phyloP scores from a whole-genome alignment of 2,888 invertebrate species.

The Drosophila emarginata region DNA sequence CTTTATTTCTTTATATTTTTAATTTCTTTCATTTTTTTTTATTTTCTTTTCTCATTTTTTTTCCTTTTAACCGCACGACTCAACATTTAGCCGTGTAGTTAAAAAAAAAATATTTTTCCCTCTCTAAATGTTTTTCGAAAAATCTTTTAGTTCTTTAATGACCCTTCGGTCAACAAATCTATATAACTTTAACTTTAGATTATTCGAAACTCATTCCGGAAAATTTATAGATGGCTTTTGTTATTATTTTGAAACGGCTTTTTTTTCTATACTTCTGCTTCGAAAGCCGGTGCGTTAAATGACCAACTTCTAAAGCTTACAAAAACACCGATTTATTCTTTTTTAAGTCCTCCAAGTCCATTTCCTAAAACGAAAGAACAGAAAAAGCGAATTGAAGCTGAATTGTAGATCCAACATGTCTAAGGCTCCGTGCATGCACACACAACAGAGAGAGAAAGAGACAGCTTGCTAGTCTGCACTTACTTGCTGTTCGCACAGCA shows the following conservation, averaged over 20 bases:
- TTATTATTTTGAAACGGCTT: too few relatives aligned
- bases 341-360: conserved; percentile 8
- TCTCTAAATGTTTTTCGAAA: conserved; percentile 10
- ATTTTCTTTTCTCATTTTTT: background rate
- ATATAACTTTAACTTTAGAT: background rate
- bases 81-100: background rate
- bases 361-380: background rate
- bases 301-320: conserved; percentile 50
- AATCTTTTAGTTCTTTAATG: conserved; percentile 14
- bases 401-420: background rate
- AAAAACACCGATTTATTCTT: conserved; percentile 24
- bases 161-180: background rate
- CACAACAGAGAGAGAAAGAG: background rate
- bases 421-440: background rate
- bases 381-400: background rate
- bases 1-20: background rate
- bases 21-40: too few relatives aligned
- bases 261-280: conserved; percentile 23
- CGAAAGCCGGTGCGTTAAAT: conserved; percentile 40
- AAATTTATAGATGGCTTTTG: too few relatives aligned
- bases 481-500: conserved; percentile 30
- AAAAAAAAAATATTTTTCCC: conserved; percentile 13
- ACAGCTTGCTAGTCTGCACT: conserved; percentile 22
- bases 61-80: conserved; percentile 5
- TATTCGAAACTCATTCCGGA: background rate